A percentile compares a stretch with the other conserved stretches of the same genome.
phyloP scores from a whole-genome alignment of 2,797 vertebrate genomes.

The Myotis daubentonii region DNA sequence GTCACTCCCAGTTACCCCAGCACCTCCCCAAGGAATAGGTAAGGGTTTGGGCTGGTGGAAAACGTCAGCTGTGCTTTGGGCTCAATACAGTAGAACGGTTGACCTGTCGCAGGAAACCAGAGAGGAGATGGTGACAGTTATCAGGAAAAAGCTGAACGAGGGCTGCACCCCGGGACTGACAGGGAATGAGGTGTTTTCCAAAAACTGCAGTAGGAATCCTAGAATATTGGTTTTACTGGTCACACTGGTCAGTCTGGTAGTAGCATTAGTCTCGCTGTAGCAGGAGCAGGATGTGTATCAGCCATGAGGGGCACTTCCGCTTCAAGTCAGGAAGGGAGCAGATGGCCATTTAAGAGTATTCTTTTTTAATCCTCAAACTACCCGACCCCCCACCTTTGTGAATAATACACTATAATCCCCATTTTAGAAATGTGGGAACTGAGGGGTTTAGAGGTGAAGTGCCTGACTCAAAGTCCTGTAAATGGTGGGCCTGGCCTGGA shows the following conservation, averaged over 20 bases:
- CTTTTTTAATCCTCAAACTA: background rate
- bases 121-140: background rate
- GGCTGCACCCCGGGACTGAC: background rate
- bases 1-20: background rate
- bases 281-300: background rate
- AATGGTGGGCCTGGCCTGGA: background rate
- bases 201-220: background rate
- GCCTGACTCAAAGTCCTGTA: background rate
- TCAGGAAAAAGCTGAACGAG: background rate
- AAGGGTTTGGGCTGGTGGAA: background rate
- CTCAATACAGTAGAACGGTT: background rate
- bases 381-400: background rate
- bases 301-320: background rate
- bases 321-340: background rate
- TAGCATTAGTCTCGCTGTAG: background rate
- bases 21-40: background rate
- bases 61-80: background rate
- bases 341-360: background rate
- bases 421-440: background rate
- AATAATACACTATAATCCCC: background rate
- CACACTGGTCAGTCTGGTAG: background rate
- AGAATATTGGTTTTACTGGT: background rate
- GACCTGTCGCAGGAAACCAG: background rate
- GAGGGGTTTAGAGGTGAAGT: background rate
- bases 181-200: background rate